Evolutionary conservation across 2,113 vertebrate species (phyloP).

Genomic region (Melospiza georgiana): DNA sequence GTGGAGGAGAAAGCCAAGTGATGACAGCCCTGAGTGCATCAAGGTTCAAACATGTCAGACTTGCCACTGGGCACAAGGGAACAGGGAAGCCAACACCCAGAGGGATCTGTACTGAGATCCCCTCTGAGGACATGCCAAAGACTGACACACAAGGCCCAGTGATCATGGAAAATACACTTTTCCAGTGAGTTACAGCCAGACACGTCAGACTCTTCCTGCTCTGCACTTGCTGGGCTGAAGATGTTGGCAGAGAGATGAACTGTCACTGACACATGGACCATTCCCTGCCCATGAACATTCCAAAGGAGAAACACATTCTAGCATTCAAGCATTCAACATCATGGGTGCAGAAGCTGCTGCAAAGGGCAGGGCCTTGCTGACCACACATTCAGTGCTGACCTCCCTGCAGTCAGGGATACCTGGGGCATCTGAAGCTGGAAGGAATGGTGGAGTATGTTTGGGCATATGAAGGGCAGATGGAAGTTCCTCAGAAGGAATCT

Average conservation of each 20-base stretch:
- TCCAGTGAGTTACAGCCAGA: neutral
- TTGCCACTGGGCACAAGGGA: neutral
- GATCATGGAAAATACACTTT: neutral
- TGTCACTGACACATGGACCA: neutral
- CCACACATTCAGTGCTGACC: neutral
- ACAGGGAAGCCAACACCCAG: neutral
- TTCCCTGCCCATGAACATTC: neutral
- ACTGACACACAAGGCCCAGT: neutral
- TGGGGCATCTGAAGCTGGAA: neutral
- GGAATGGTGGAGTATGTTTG: neutral
- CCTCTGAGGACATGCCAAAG: neutral
- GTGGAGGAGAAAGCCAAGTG: neutral
- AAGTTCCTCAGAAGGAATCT: neutral
- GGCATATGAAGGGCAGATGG: neutral
- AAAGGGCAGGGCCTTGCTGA: neutral
- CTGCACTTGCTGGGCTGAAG: neutral
- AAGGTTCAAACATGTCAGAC: neutral
- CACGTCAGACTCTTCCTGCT: neutral
- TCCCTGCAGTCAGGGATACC: neutral
- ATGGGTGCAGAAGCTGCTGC: neutral
- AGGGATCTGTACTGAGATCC: neutral
- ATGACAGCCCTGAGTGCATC: neutral
- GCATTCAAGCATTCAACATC: neutral
- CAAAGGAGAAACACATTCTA: neutral
- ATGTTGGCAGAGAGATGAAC: neutral